Percentiles rank a stretch among this genome's conserved stretches.
Conservation (phyloP, 2,113 vertebrate genomes). For the Antechinus stuartii region DNA sequence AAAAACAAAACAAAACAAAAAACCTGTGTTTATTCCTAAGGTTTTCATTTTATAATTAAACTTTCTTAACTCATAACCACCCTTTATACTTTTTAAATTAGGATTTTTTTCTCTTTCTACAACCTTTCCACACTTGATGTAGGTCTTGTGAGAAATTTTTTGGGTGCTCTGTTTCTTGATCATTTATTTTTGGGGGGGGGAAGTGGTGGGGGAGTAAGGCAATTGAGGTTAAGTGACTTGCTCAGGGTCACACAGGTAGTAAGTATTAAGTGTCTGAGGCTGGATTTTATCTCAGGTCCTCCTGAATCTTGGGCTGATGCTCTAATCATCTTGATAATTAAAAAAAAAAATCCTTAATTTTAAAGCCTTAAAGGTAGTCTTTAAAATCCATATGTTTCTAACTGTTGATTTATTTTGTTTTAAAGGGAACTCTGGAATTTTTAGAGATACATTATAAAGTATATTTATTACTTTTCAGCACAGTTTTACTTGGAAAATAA, state of each 20-base stretch:
- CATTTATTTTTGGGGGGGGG: neutral
- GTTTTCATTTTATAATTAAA: neutral
- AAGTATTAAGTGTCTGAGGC: no score
- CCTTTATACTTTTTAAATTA: neutral
- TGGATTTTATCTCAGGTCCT: no score
- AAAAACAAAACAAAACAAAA: neutral
- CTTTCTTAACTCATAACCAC: neutral
- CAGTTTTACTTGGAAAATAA: conserved; percentile 7
- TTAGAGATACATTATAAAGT: conserved; percentile 1
- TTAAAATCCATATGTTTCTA: conserved; percentile 5
- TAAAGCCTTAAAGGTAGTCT: neutral
- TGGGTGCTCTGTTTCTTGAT: neutral
- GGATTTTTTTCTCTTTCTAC: neutral
- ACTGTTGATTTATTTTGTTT: conserved; percentile 14
- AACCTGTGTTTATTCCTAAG: neutral
- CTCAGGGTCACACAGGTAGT: no score
- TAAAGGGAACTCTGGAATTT: neutral
- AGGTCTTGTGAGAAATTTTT: neutral
- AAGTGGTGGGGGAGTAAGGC: no score
- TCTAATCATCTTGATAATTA: no score
- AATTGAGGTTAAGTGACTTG: no score
- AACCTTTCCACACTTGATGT: neutral
- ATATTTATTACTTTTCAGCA: neutral
- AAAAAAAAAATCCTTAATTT: neutral
- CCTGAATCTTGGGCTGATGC: no score